Conservation (phyloP, 2,797 vertebrate genomes). For the Melanotaenia parkinsoni region DNA sequence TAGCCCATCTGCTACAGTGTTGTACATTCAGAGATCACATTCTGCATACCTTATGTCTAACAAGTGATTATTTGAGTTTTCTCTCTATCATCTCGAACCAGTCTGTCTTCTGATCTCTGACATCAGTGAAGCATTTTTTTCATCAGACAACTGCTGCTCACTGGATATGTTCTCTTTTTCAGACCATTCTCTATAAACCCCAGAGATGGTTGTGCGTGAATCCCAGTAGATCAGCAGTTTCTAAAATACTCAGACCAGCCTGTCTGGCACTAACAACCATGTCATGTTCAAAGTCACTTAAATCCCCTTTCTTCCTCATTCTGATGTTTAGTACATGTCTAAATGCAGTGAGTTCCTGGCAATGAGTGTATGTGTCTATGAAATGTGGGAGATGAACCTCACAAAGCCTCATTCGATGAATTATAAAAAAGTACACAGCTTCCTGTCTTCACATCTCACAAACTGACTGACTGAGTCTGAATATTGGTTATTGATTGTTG, state of each 20-base stretch:
- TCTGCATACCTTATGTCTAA: not conserved
- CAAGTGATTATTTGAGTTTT: not conserved
- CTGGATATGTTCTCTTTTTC: not conserved
- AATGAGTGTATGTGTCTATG: not conserved
- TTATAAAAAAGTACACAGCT: not conserved
- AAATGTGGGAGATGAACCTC: not conserved
- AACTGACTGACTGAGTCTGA: too few species aligned
- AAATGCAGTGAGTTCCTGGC: not conserved
- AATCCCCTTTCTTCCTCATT: not conserved
- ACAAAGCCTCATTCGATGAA: not conserved
- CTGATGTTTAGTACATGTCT: not conserved
- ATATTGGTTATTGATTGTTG: too few species aligned
- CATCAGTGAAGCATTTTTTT: not conserved
- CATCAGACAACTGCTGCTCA: not conserved
- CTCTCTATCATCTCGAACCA: not conserved
- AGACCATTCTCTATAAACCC: not conserved
- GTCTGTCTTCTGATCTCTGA: not conserved
- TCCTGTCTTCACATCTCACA: not conserved
- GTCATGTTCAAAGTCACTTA: not conserved
- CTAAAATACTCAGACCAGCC: not conserved
- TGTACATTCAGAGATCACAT: not conserved
- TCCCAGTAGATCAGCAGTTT: not conserved
- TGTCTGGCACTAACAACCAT: not conserved
- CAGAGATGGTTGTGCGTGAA: not conserved
- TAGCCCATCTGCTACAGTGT: not conserved